A percentile compares a stretch with the other conserved stretches of the same genome.
Evolutionary conservation across 1,140 invertebrate species (phyloP).

Genomic region (Nasonia vitripennis): DNA sequence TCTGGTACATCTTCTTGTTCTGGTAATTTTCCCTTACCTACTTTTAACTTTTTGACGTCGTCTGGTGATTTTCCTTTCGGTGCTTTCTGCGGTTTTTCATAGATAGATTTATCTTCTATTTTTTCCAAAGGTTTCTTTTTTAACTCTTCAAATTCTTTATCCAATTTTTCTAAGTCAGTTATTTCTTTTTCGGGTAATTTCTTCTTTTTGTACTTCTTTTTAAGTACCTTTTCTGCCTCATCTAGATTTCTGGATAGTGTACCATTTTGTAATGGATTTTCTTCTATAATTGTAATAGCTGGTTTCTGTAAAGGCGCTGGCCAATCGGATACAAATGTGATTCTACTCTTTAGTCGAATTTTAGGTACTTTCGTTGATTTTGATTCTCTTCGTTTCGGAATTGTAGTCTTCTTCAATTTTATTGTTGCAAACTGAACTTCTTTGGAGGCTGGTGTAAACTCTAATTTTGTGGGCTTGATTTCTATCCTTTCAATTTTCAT

Average conservation of each 20-base stretch:
- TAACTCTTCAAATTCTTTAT: constrained; percentile 71
- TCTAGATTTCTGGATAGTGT: constrained; percentile 82
- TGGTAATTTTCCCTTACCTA: constrained; percentile 76
- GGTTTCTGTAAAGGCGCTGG: constrained; percentile 77
- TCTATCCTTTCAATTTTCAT: constrained; percentile 72
- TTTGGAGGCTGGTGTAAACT: constrained; percentile 68
- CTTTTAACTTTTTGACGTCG: constrained; percentile 65
- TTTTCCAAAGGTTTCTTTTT: constrained; percentile 41
- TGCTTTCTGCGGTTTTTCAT: constrained; percentile 37
- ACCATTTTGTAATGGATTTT: constrained; percentile 78
- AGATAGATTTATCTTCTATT: constrained; percentile 60
- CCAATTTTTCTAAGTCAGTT: constrained; percentile 71
- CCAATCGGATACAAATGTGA: constrained; percentile 78
- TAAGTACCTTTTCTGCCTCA: constrained; percentile 80
- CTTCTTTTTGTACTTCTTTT: constrained; percentile 75
- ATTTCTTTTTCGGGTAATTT: constrained; percentile 73
- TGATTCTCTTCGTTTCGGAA: constrained; percentile 74
- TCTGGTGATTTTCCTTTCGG: constrained; percentile 65
- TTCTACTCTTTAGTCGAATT: constrained; percentile 80
- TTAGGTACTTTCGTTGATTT: constrained; percentile 77
- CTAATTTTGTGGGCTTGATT: constrained; percentile 71
- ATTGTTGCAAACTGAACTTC: constrained; percentile 77
- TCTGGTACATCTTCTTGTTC: constrained; percentile 74
- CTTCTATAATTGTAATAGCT: constrained; percentile 74
- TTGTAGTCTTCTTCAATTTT: constrained; percentile 79